Evolutionary conservation across 2,113 vertebrate genomes (phyloP).

Genomic region (Pangasianodon gigas): DNA sequence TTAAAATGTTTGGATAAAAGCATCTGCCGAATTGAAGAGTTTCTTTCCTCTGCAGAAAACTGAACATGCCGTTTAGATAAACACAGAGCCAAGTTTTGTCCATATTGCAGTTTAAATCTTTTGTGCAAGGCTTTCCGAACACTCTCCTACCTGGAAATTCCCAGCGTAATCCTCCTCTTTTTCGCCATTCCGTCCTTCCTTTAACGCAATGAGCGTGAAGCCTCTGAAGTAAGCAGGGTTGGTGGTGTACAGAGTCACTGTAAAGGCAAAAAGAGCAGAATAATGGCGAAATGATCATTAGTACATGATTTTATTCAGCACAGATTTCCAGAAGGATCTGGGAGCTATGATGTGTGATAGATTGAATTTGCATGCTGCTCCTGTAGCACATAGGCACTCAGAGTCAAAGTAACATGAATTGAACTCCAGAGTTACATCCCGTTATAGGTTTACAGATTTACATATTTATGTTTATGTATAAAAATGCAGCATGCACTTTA

Average conservation of each 20-base stretch:
- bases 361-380: not conserved
- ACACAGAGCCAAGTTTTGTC: not conserved
- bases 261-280: slow-evolving; percentile 51
- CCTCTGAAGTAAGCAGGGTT: slow-evolving; percentile 93
- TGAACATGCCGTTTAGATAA: not conserved
- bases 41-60: not conserved
- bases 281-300: not conserved
- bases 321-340: not conserved
- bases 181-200: slow-evolving; percentile 88
- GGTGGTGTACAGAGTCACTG: slow-evolving; percentile 87
- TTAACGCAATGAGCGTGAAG: slow-evolving; percentile 91
- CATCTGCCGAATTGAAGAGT: not conserved
- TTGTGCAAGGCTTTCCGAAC: not conserved
- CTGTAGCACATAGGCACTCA: not conserved
- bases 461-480: not conserved
- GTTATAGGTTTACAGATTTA: not conserved
- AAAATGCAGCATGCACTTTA: not conserved
- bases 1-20: not conserved
- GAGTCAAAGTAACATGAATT: not conserved
- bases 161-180: slow-evolving; percentile 92
- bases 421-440: not conserved
- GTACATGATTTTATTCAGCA: not conserved
- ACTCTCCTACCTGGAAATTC: slow-evolving; percentile 85
- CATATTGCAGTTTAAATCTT: not conserved
- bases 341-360: not conserved